Conservation (phyloP, 1,140 invertebrate species). For the Calliphora vicina region DNA sequence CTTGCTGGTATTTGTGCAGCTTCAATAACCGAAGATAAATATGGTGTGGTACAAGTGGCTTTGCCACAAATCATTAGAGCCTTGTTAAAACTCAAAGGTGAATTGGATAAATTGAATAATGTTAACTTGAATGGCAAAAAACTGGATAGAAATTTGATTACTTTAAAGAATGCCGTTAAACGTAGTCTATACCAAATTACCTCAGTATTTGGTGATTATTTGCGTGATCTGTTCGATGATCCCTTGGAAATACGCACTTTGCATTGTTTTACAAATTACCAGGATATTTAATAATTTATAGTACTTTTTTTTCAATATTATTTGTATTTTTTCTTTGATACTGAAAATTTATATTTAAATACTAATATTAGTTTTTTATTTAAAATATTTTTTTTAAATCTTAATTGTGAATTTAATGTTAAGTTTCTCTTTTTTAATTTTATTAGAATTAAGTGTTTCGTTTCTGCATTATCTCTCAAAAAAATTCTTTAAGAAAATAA, state of each 20-base stretch:
- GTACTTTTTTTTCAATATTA: neutral
- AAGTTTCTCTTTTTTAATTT: neutral
- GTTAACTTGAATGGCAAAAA: constrained; percentile 70
- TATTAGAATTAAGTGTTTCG: neutral
- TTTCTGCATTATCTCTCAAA: neutral
- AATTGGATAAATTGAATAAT: constrained; percentile 76
- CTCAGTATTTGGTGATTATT: constrained; percentile 73
- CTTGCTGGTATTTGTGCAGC: constrained; percentile 72
- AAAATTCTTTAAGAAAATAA: no score
- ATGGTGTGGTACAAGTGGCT: constrained; percentile 82
- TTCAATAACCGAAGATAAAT: constrained; percentile 78
- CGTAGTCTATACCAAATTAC: constrained; percentile 79
- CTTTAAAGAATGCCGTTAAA: constrained; percentile 71
- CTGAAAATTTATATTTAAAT: neutral
- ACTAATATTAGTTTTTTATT: neutral
- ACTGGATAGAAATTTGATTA: constrained; percentile 67
- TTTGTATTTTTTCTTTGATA: neutral
- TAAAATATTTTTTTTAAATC: neutral
- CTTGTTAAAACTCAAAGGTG: constrained; percentile 72
- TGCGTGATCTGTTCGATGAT: constrained; percentile 71
- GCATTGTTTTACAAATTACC: constrained; percentile 65
- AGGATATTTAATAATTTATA: constrained; percentile 51
- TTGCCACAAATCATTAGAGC: constrained; percentile 72
- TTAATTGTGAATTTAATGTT: neutral
- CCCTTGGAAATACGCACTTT: constrained; percentile 64